Conservation (phyloP, 2,113 vertebrate genomes). For the Eurystomus gularis region DNA sequence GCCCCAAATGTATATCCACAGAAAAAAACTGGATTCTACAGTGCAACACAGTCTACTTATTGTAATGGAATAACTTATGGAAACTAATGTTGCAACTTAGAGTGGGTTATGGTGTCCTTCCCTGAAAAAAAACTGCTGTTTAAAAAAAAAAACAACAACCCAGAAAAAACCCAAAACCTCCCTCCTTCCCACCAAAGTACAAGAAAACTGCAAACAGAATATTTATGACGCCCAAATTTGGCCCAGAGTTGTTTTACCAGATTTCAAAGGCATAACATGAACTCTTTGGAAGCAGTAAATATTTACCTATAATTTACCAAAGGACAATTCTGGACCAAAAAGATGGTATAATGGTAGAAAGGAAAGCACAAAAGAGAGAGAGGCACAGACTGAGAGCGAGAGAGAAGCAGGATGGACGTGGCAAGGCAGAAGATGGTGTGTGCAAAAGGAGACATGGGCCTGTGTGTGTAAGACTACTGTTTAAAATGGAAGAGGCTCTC, state of each 20-base stretch:
- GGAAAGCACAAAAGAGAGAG: constrained; percentile 24
- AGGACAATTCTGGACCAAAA: constrained; percentile 77
- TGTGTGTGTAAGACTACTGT: constrained; percentile 50
- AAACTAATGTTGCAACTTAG: constrained; percentile 82
- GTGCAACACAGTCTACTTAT: constrained; percentile 76
- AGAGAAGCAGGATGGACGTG: constrained; percentile 36
- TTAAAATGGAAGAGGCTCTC: constrained; percentile 71
- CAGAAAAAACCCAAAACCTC: constrained; percentile 49
- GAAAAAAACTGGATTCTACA: constrained; percentile 71
- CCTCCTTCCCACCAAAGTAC: constrained; percentile 49
- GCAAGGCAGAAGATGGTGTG: constrained; percentile 48
- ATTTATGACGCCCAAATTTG: constrained; percentile 71
- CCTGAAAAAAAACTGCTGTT: constrained; percentile 73
- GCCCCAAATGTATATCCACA: constrained; percentile 76
- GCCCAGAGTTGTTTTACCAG: constrained; percentile 72
- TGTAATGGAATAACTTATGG: constrained; percentile 80
- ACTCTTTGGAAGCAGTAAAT: constrained; percentile 13
- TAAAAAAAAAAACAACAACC: constrained; percentile 40
- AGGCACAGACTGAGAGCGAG: not conserved
- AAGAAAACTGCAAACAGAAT: constrained; percentile 65
- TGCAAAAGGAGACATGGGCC: constrained; percentile 61
- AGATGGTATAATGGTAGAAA: constrained; percentile 53
- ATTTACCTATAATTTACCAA: constrained; percentile 48
- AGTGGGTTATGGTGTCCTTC: constrained; percentile 79
- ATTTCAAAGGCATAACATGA: constrained; percentile 35